phyloP scores from a whole-genome alignment of 2,113 vertebrate genomes.

The Nerophis lumbriciformis region DNA sequence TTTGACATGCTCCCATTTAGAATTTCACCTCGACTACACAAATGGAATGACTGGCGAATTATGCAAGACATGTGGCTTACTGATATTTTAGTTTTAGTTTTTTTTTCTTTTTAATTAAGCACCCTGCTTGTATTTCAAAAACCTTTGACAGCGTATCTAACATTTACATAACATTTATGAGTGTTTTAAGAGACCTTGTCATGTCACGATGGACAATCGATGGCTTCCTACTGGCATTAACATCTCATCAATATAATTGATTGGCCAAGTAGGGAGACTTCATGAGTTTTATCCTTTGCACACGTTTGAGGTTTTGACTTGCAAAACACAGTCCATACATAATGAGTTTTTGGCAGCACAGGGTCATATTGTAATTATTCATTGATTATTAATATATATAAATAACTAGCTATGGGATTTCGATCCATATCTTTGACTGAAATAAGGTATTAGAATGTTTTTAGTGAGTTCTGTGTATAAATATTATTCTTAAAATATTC shows the following conservation, averaged over 20 bases:
- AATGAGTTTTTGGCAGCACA: conserved; percentile 52
- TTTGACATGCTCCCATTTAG: neutral
- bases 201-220: conserved; percentile 49
- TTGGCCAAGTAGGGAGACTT: conserved; percentile 29
- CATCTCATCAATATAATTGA: conserved; percentile 52
- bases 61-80: neutral
- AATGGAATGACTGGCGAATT: neutral
- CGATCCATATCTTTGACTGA: conserved; percentile 22
- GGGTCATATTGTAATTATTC: conserved; percentile 46
- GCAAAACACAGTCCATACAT: conserved; percentile 38
- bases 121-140: conserved; percentile 3
- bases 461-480: no score
- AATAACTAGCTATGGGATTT: conserved; percentile 32
- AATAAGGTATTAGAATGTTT: no score
- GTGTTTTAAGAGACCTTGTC: conserved; percentile 60
- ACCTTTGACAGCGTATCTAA: conserved; percentile 27
- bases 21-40: no score
- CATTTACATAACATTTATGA: conserved; percentile 27
- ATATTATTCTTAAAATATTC: no score
- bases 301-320: conserved; percentile 41
- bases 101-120: conserved; percentile 7
- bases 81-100: neutral
- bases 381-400: conserved; percentile 27
- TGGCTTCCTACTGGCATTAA: conserved; percentile 45
- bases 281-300: conserved; percentile 29